phyloP scores from a whole-genome alignment of 2,113 vertebrate genomes.

The Channa maculata region DNA sequence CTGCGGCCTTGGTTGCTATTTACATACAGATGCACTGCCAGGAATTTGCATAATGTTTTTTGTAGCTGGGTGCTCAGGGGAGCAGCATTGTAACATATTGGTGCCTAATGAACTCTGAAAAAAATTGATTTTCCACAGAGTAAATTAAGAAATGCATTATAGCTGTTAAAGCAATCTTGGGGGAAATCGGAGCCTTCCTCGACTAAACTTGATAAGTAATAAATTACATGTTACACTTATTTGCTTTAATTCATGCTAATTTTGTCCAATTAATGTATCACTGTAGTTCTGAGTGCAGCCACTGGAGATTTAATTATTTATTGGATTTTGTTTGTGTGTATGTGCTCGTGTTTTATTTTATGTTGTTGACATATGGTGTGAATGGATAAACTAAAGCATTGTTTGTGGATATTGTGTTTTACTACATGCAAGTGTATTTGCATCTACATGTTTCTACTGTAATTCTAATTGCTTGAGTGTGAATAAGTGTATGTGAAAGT shows the following conservation, averaged over 20 bases:
- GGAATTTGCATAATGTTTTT: slow-evolving; percentile 99
- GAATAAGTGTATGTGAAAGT: slow-evolving; percentile 20
- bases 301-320: slow-evolving; percentile 99
- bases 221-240: slow-evolving; percentile 99
- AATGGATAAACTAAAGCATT: slow-evolving; percentile 31
- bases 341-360: slow-evolving; percentile 67
- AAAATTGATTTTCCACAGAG: slow-evolving; percentile 99
- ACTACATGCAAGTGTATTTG: slow-evolving; percentile 3
- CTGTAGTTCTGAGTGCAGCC: slow-evolving; percentile 96
- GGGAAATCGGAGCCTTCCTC: slow-evolving; percentile 98
- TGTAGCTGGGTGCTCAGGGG: slow-evolving; percentile 93
- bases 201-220: slow-evolving; percentile 99
- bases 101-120: slow-evolving; percentile 99
- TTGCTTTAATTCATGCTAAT: slow-evolving; percentile 99
- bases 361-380: slow-evolving; percentile 80
- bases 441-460: slow-evolving; percentile 15
- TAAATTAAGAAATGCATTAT: slow-evolving; percentile 99
- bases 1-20: slow-evolving; percentile 94
- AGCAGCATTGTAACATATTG: slow-evolving; percentile 99
- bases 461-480: slow-evolving; percentile 13
- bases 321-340: slow-evolving; percentile 86
- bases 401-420: slow-evolving; percentile 25
- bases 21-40: slow-evolving; percentile 93
- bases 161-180: slow-evolving; percentile 99
- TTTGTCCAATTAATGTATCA: slow-evolving; percentile 99